These are phyloP conservation scores for Serilophus lunatus DNA, from an alignment of 2,113 vertebrate species.

Conservation along the genomic window DNA sequence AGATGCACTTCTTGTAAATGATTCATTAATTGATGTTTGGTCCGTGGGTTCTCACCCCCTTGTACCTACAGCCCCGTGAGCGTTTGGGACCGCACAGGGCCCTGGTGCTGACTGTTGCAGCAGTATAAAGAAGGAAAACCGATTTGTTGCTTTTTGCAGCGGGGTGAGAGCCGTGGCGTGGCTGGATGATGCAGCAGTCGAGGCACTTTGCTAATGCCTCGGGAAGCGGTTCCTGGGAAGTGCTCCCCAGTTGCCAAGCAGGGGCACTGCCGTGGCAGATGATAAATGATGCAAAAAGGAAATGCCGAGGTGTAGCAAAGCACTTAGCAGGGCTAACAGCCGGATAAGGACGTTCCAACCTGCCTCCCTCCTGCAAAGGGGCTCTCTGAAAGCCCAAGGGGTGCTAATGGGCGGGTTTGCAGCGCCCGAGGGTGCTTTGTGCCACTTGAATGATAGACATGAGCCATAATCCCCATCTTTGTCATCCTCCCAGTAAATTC, in stretches of 20 bases:
- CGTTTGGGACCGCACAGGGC: accelerated
- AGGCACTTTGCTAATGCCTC: background rate
- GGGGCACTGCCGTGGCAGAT: background rate
- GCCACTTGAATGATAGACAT: accelerated
- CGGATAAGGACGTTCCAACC: background rate
- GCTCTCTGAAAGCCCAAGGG: background rate
- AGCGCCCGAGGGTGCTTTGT: background rate
- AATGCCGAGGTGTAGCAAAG: background rate
- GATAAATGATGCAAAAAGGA: background rate
- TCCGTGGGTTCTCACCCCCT: background rate
- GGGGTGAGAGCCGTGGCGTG: accelerated
- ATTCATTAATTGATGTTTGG: background rate
- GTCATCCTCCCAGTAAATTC: background rate
- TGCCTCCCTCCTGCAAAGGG: background rate
- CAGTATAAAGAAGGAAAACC: background rate
- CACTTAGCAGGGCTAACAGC: background rate
- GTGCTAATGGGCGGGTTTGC: background rate
- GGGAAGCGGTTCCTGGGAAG: background rate
- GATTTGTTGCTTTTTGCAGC: background rate
- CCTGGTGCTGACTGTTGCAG: accelerated
- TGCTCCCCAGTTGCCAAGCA: conserved; percentile 24
- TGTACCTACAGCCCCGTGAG: background rate
- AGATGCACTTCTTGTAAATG: background rate
- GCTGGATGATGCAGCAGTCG: background rate
- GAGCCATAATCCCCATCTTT: background rate